phyloP scores from a whole-genome alignment of 2,797 vertebrate species.

The Rhinophrynus dorsalis region DNA sequence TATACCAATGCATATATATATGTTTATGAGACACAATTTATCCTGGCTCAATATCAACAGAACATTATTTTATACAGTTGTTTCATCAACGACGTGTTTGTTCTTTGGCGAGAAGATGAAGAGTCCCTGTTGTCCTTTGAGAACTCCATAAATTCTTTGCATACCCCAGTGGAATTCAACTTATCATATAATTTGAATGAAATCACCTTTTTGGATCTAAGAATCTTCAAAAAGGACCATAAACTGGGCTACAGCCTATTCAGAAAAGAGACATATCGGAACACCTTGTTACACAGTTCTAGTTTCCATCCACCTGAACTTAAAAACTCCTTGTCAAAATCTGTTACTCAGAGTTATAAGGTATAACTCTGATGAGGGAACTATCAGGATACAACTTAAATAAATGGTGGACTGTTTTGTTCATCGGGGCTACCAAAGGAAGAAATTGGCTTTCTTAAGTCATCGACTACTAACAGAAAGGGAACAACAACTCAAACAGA shows the following conservation, averaged over 20 bases:
- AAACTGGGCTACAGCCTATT: neutral
- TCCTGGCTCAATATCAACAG: neutral
- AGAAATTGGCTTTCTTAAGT: too few relatives aligned
- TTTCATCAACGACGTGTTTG: neutral
- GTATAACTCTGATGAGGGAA: too few relatives aligned
- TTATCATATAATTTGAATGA: neutral
- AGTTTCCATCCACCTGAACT: neutral
- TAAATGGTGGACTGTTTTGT: too few relatives aligned
- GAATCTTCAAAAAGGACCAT: neutral
- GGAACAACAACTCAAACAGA: too few relatives aligned
- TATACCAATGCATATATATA: neutral
- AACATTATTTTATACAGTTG: neutral
- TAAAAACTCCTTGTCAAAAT: too few relatives aligned
- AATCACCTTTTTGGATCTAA: neutral
- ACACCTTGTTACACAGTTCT: neutral
- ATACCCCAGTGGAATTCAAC: neutral
- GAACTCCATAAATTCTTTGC: neutral
- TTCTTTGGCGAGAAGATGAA: neutral
- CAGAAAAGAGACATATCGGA: neutral
- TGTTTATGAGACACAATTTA: rapidly evolving
- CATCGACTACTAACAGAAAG: too few relatives aligned
- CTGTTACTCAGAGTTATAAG: too few relatives aligned
- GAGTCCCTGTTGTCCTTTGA: neutral
- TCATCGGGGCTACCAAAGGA: too few relatives aligned
- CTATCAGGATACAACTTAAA: too few relatives aligned